A percentile compares a stretch with the other conserved stretches of the same genome.
Conservation (phyloP, 2,888 invertebrate genomes). For the Synergus laeviventris region DNA sequence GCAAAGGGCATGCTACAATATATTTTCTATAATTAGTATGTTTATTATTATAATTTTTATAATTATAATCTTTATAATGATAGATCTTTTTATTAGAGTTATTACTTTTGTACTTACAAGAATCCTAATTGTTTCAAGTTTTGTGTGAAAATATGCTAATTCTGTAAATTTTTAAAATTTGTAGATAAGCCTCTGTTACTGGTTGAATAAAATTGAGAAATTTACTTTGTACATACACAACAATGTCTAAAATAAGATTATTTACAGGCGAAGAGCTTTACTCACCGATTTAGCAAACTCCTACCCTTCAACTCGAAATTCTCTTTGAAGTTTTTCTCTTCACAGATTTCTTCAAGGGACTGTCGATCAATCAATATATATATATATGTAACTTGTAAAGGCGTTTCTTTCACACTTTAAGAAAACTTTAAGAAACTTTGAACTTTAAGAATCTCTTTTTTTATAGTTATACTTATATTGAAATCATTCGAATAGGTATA, state of each 20-base stretch:
- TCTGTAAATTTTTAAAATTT: neutral
- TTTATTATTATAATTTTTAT: conserved; percentile 11
- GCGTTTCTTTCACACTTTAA: conserved; percentile 1
- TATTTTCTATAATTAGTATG: conserved; percentile 25
- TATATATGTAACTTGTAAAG: conserved; percentile 24
- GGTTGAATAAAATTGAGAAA: neutral
- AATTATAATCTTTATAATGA: conserved; percentile 41
- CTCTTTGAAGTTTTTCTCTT: conserved; percentile 30
- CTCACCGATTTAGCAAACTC: conserved; percentile 10
- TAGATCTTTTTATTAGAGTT: conserved; percentile 36
- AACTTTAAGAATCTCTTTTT: neutral
- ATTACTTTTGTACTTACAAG: conserved; percentile 38
- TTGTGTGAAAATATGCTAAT: conserved; percentile 5
- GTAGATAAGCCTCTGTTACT: conserved; percentile 23
- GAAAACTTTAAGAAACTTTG: neutral
- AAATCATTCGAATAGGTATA: too few species aligned
- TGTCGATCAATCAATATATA: conserved; percentile 22
- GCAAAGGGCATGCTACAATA: conserved; percentile 29
- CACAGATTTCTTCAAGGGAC: neutral
- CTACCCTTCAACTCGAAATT: conserved; percentile 20
- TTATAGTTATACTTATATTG: neutral
- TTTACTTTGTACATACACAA: conserved; percentile 14
- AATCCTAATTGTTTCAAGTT: conserved; percentile 1
- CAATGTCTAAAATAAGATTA: conserved; percentile 27
- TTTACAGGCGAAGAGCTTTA: conserved; percentile 9